Conservation (phyloP, 92 coral and sea anemone genomes). For the Umimayanthus chanpuru region DNA sequence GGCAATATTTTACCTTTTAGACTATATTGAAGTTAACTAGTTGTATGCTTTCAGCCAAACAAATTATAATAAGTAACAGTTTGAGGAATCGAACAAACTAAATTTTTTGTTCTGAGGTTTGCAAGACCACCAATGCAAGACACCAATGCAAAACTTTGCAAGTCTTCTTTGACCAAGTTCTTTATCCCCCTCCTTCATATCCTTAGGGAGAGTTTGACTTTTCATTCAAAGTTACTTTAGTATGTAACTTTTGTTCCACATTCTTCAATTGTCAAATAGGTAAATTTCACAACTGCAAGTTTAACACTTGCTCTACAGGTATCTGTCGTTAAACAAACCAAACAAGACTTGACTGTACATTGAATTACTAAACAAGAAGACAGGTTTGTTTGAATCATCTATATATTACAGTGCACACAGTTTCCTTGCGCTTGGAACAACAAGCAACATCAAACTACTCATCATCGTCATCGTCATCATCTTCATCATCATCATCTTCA, state of each 20-base stretch:
- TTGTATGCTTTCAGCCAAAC: too few species aligned
- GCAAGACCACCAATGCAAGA: too few species aligned
- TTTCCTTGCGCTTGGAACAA: not conserved
- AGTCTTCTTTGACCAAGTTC: too few species aligned
- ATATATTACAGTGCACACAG: not conserved
- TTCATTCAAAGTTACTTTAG: too few species aligned
- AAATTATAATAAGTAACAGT: too few species aligned
- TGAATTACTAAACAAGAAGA: too few species aligned
- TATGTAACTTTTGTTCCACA: too few species aligned
- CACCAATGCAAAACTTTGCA: too few species aligned
- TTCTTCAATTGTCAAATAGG: too few species aligned
- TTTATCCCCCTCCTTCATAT: too few species aligned
- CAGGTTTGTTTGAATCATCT: not conserved
- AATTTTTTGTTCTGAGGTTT: not conserved
- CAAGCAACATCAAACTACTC: slow-evolving; percentile 35
- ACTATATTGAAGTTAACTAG: not conserved
- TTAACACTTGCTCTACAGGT: not conserved
- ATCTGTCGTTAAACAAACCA: not conserved
- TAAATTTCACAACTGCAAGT: not conserved
- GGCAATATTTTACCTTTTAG: not conserved
- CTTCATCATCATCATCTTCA: slow-evolving; percentile 88
- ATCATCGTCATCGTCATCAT: slow-evolving; percentile 84
- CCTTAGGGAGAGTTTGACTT: too few species aligned
- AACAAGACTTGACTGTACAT: not conserved
- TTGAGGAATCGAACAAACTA: too few species aligned